A percentile compares a stretch with the other conserved stretches of the same genome.
phyloP scores from a whole-genome alignment of 2,113 vertebrate genomes.

The Toxostoma redivivum region DNA sequence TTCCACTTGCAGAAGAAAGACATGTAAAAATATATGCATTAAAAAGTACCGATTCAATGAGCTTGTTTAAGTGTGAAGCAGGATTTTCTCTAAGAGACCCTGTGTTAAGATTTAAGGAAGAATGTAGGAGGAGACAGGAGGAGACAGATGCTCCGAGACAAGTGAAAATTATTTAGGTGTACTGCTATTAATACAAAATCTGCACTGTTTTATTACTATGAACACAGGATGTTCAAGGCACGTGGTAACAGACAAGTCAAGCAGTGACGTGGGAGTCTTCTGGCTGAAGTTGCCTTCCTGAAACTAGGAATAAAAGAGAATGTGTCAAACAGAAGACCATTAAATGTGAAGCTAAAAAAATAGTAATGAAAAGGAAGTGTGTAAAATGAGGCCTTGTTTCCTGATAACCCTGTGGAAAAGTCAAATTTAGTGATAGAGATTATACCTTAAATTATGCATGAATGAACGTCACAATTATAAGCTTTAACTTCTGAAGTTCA shows the following conservation, averaged over 20 bases:
- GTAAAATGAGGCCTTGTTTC: background rate
- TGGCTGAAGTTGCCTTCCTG: background rate
- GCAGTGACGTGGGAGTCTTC: background rate
- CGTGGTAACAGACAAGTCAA: background rate
- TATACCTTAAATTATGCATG: background rate
- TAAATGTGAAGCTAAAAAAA: background rate
- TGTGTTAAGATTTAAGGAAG: conserved; percentile 16
- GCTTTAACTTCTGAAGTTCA: background rate
- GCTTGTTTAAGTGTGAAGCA: background rate
- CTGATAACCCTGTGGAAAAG: background rate
- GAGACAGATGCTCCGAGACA: conserved; percentile 9
- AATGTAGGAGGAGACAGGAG: conserved; percentile 23
- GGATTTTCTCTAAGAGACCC: background rate
- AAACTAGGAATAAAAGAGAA: background rate
- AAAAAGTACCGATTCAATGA: background rate
- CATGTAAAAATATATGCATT: background rate
- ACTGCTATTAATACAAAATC: conserved; percentile 13
- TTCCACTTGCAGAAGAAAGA: background rate
- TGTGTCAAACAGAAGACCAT: background rate
- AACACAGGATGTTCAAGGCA: background rate
- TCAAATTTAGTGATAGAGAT: background rate
- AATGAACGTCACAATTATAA: background rate
- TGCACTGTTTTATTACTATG: background rate
- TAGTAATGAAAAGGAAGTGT: background rate
- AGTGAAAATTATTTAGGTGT: conserved; percentile 25